Base-by-base conservation (phyloP, 2,797 vertebrate species). In the Heterohyrax brucei region DNA sequence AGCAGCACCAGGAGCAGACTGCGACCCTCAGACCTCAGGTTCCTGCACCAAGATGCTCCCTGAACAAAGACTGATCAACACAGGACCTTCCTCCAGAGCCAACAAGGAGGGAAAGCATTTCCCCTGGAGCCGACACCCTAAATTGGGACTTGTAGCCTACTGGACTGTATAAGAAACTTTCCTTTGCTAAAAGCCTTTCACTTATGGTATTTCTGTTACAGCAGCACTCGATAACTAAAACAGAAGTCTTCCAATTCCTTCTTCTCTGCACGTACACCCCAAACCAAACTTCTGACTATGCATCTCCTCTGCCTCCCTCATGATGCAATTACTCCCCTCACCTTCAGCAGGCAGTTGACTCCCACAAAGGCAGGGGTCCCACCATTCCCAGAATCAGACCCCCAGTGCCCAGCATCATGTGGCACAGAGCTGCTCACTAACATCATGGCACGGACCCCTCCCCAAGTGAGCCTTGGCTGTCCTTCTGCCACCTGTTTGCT, bases 401-500 rank as follows among this genome's bases (percentile, higher is more conserved):
- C 21, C 50, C 2, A 3, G 19, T 9, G 2, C 81, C 30, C 5
- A 50, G 59, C 22, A 12, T n/a, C 4, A 7, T 0, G 8, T 9
- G 21, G 72, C 44, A 50, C 10, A 10, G 12, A 62, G 61, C 16
- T 19, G n/a, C 48, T 75, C 39, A 16, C 62, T 18, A 28, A 50
- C 16, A 1, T 18, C 12, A 24, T n/a, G 24, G 39, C 39, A 30
- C 10, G 24, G 1, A 44, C 70, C 19, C 1, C 30, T 44, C 62
- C 48, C 24, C 12, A 59, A 19, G 2, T 44, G n/a, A 50, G 46
- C 77, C 44, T 72, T 1, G 0, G 53, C 66, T 53, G 8, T 62
- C 22, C 22, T 22, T 26, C 44, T 48, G 73, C 10, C 7, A 5
- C 13, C 9, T 75, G 39, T 44, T 39, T 33, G 5, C 70, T 39